These are phyloP conservation scores for Campoletis sonorensis DNA, from an alignment of 1,140 invertebrate genomes.

Conservation along the genomic window DNA sequence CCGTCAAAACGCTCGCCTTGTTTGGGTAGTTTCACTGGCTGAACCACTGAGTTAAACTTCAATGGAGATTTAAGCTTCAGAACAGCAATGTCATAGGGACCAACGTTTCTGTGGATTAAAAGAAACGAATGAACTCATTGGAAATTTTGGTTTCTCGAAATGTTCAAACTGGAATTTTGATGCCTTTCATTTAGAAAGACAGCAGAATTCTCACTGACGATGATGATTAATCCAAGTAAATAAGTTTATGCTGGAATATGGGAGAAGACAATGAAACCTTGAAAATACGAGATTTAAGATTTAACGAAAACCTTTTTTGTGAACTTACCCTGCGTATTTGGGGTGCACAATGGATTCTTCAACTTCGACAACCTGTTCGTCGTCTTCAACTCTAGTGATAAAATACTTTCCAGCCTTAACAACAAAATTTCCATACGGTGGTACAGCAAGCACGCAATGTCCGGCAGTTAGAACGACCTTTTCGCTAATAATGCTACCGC, in stretches of 20 bases:
- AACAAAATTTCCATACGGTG: slow-evolving; percentile 49
- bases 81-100: slow-evolving; percentile 81
- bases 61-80: slow-evolving; percentile 74
- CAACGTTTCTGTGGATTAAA: slow-evolving; percentile 66
- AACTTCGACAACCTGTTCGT: slow-evolving; percentile 73
- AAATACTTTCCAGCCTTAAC: slow-evolving; percentile 66
- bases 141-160: no score
- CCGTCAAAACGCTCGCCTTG: slow-evolving; percentile 66
- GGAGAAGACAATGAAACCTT: no score
- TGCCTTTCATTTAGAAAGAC: no score
- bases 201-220: no score
- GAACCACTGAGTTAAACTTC: slow-evolving; percentile 75
- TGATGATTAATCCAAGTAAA: no score
- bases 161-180: no score
- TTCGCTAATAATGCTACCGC: slow-evolving; percentile 75
- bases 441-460: slow-evolving; percentile 74
- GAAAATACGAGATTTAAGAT: no score
- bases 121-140: no score
- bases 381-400: slow-evolving; percentile 59
- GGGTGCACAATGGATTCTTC: slow-evolving; percentile 73
- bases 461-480: slow-evolving; percentile 78
- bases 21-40: slow-evolving; percentile 75
- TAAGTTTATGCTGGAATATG: no score
- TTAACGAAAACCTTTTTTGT: neutral
- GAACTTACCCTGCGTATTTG: slow-evolving; percentile 73